Percentiles rank a stretch among this genome's conserved stretches.
These are phyloP conservation scores for Dascillus cervinus DNA, from an alignment of 2,888 invertebrate genomes.

Conservation along the genomic window DNA sequence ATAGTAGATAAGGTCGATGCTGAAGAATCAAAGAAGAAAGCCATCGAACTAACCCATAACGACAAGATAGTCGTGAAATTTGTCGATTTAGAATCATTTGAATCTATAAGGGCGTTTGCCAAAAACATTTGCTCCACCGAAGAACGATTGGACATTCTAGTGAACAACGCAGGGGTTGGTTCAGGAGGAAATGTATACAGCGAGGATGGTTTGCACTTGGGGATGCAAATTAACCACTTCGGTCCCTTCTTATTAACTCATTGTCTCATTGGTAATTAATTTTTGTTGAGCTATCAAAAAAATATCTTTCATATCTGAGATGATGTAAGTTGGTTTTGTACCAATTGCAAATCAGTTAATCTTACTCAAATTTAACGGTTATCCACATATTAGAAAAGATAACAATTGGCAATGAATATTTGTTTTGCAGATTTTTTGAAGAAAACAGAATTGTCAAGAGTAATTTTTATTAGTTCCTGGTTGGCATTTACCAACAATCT, in stretches of 20 bases:
- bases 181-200: conserved; percentile 43
- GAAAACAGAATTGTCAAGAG: conserved; percentile 23
- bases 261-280: conserved; percentile 7
- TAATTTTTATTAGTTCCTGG: conserved; percentile 26
- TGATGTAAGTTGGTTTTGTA: too few relatives aligned
- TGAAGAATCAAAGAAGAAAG: conserved; percentile 22
- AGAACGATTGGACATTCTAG: conserved; percentile 49
- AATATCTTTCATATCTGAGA: too few relatives aligned
- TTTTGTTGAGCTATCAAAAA: too few relatives aligned
- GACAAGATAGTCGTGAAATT: conserved; percentile 34
- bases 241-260: conserved; percentile 43
- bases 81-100: conserved; percentile 46
- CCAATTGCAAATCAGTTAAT: too few relatives aligned
- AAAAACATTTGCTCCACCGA: conserved; percentile 47
- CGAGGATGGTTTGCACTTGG: conserved; percentile 53
- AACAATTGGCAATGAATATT: too few relatives aligned
- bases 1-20: conserved; percentile 42
- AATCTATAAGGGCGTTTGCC: conserved; percentile 52
- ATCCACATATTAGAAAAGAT: too few relatives aligned
- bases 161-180: conserved; percentile 51
- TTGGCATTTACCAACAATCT: conserved; percentile 17
- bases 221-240: conserved; percentile 59
- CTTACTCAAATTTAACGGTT: too few relatives aligned
- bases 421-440: conserved; percentile 46
- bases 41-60: conserved; percentile 28